Evolutionary conservation across 2,113 vertebrate genomes (phyloP).

Genomic region (Melanostigma gelatinosum): DNA sequence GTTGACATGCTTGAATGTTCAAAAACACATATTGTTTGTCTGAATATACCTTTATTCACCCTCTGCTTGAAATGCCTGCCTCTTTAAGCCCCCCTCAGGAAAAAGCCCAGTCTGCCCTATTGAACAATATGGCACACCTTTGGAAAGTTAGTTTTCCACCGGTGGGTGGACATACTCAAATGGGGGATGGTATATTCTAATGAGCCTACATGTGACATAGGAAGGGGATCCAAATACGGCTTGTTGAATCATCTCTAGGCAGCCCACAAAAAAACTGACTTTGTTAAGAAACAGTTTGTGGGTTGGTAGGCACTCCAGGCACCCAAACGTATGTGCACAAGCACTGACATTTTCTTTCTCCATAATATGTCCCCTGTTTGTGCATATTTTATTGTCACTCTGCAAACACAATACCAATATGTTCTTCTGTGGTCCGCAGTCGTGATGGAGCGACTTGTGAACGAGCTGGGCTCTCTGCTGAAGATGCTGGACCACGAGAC

Average conservation of each 20-base stretch:
- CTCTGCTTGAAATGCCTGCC: too few species aligned
- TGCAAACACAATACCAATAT: not conserved
- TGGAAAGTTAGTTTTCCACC: not conserved
- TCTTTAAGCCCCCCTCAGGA: too few species aligned
- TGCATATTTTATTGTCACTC: not conserved
- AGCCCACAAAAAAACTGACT: too few species aligned
- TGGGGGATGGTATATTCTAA: too few species aligned
- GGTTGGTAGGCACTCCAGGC: not conserved
- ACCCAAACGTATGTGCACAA: not conserved
- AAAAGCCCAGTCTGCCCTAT: not conserved
- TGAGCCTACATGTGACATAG: not conserved
- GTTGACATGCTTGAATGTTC: not conserved
- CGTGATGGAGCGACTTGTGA: slow-evolving; percentile 93
- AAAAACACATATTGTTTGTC: too few species aligned
- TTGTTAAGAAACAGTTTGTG: not conserved
- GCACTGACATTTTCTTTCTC: not conserved
- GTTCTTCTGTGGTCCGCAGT: slow-evolving; percentile 23
- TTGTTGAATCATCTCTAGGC: too few species aligned
- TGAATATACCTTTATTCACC: too few species aligned
- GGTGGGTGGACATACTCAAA: too few species aligned
- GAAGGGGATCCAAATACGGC: not conserved
- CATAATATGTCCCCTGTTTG: not conserved
- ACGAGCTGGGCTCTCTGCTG: slow-evolving; percentile 89
- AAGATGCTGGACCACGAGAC: slow-evolving; percentile 94
- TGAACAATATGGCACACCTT: not conserved